A percentile compares a stretch with the other conserved stretches of the same genome.
phyloP scores from a whole-genome alignment of 2,797 vertebrate genomes.

The Schizopygopsis pylzovi region DNA sequence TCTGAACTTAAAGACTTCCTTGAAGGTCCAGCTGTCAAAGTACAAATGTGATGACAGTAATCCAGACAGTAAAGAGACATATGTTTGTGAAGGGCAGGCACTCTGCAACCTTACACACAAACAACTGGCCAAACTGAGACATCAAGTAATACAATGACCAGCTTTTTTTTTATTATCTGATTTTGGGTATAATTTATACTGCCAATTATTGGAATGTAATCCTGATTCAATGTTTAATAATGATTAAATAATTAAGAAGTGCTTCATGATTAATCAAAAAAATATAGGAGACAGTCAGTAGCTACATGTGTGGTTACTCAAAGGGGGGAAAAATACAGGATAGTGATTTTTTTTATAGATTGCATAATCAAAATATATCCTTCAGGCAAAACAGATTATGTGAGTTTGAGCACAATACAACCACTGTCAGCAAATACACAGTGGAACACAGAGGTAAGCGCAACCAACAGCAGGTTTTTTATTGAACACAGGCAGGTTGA shows the following conservation, averaged over 20 bases:
- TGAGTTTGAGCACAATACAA: slow-evolving; percentile 47
- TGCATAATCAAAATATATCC: slow-evolving; percentile 54
- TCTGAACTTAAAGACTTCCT: slow-evolving; percentile 57
- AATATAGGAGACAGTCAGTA: slow-evolving; percentile 57
- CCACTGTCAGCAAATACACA: background rate
- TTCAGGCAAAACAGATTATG: slow-evolving; percentile 58
- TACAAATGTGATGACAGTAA: slow-evolving; percentile 53
- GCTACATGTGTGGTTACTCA: too few species aligned
- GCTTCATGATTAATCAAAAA: slow-evolving; percentile 58
- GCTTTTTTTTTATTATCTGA: background rate
- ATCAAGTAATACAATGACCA: background rate
- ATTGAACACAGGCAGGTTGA: too few species aligned
- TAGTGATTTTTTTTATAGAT: slow-evolving; percentile 68
- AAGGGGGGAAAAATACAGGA: slow-evolving; percentile 61
- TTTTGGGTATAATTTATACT: background rate
- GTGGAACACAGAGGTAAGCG: too few species aligned
- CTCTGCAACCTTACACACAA: slow-evolving; percentile 24
- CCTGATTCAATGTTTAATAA: slow-evolving; percentile 62
- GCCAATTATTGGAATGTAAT: background rate
- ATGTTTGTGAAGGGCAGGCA: slow-evolving; percentile 27
- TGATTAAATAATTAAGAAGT: slow-evolving; percentile 58
- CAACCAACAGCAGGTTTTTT: too few species aligned
- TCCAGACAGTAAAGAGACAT: slow-evolving; percentile 52
- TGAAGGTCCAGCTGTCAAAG: slow-evolving; percentile 56
- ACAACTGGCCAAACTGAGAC: background rate